Conservation (phyloP, 2,113 vertebrate genomes). For the Poeciliopsis retropinna region DNA sequence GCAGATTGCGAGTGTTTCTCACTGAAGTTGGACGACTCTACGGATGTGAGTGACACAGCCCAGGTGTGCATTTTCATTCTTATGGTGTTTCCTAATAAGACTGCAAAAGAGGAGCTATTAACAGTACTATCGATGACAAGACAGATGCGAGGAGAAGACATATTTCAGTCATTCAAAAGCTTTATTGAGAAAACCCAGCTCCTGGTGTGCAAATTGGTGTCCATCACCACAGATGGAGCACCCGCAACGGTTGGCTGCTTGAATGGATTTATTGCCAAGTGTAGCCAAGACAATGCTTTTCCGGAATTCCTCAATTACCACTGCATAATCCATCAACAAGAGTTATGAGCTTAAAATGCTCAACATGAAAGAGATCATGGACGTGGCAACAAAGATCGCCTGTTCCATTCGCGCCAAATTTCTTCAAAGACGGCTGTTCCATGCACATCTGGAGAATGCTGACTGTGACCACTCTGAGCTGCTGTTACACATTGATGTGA, state of each 20-base stretch:
- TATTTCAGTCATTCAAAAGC: conserved; percentile 32
- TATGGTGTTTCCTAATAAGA: not conserved
- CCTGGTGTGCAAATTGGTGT: not conserved
- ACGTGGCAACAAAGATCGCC: no score
- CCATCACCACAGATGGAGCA: not conserved
- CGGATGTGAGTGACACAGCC: not conserved
- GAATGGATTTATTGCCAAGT: not conserved
- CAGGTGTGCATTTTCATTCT: not conserved
- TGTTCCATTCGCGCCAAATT: no score
- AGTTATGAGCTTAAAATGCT: no score
- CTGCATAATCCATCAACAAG: no score
- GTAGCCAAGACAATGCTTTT: not conserved
- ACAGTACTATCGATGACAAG: conserved; percentile 29
- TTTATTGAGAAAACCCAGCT: conserved; percentile 24
- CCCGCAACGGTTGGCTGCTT: not conserved
- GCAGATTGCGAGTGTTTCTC: not conserved
- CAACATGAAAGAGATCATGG: no score
- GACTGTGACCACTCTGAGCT: no score
- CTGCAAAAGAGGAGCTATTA: conserved; percentile 23
- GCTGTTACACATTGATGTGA: no score
- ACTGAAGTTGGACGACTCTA: not conserved
- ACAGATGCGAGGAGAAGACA: conserved; percentile 7
- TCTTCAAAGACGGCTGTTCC: no score
- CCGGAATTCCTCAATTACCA: not conserved
- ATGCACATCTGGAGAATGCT: no score